phyloP scores from a whole-genome alignment of 2,888 invertebrate species.

The Eustalomyia histrio region DNA sequence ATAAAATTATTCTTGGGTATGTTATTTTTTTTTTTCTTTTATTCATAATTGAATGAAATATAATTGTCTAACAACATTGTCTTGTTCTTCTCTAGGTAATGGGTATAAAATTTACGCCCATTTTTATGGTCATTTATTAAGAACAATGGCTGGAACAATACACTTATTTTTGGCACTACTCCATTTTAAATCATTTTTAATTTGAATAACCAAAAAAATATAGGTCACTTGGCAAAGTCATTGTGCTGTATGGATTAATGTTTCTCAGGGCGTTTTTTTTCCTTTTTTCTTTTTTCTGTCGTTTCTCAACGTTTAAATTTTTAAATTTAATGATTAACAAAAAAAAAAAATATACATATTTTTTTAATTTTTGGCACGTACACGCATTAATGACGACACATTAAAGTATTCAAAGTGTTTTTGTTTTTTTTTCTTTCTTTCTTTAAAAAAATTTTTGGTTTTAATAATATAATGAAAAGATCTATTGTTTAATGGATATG shows the following conservation, averaged over 20 bases:
- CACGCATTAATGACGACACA: conserved; percentile 46
- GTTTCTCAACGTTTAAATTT: neutral
- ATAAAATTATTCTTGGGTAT: too few species aligned
- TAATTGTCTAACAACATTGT: neutral
- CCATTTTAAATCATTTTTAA: conserved; percentile 30
- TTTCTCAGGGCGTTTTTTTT: conserved; percentile 18
- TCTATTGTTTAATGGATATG: conserved; percentile 5
- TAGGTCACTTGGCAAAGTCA: conserved; percentile 53
- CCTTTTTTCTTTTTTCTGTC: neutral
- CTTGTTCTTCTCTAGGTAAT: neutral
- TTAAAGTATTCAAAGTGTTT: conserved; percentile 5
- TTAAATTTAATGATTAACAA: conserved; percentile 20
- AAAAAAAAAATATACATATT: conserved; percentile 26
- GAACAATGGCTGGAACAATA: neutral
- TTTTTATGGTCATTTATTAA: conserved; percentile 33
- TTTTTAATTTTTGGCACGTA: conserved; percentile 54
- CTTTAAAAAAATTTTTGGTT: conserved; percentile 7
- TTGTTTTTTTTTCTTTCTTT: neutral
- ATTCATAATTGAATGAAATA: neutral
- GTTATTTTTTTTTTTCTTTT: too few species aligned
- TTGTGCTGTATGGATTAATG: conserved; percentile 24
- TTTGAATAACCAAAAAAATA: conserved; percentile 28
- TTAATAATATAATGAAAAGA: conserved; percentile 5
- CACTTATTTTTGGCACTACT: conserved; percentile 20
- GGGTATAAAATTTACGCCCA: conserved; percentile 12